A percentile compares a stretch with the other conserved stretches of the same genome.
phyloP scores from a whole-genome alignment of 2,113 vertebrate genomes.

The Struthio camelus region DNA sequence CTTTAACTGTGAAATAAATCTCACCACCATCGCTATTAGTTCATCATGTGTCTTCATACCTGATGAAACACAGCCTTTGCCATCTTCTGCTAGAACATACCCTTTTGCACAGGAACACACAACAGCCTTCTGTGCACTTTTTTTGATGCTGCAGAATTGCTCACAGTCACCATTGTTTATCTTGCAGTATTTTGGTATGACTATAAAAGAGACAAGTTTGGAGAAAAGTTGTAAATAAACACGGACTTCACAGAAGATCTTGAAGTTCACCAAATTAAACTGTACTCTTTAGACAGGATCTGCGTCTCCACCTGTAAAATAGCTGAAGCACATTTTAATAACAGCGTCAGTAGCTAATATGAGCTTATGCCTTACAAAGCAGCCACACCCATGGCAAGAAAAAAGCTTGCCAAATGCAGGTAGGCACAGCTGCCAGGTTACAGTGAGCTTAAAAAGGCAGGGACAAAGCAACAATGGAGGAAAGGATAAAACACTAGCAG shows the following conservation, averaged over 20 bases:
- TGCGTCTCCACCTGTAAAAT: not conserved
- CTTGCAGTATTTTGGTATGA: conserved; percentile 82
- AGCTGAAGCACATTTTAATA: not conserved
- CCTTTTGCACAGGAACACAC: conserved; percentile 84
- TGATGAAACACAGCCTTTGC: conserved; percentile 80
- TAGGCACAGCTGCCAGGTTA: not conserved
- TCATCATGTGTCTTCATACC: conserved; percentile 65
- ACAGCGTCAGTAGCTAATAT: not conserved
- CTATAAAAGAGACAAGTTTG: conserved; percentile 60
- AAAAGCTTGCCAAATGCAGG: accelerated
- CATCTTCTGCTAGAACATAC: conserved; percentile 80
- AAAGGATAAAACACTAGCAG: not conserved
- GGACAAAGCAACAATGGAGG: not conserved
- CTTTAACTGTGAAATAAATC: not conserved
- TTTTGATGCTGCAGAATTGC: conserved; percentile 83
- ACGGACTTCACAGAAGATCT: not conserved
- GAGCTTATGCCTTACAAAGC: not conserved
- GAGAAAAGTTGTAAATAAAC: not conserved
- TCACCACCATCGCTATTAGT: not conserved
- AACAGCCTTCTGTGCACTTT: conserved; percentile 16
- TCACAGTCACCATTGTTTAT: conserved; percentile 88
- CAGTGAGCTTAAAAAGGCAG: not conserved
- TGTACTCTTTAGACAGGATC: not conserved
- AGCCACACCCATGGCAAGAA: not conserved
- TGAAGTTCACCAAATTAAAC: not conserved